A percentile compares a stretch with the other conserved stretches of the same genome.
phyloP scores from a whole-genome alignment of 2,888 invertebrate genomes.

The Octodonta nipae region DNA sequence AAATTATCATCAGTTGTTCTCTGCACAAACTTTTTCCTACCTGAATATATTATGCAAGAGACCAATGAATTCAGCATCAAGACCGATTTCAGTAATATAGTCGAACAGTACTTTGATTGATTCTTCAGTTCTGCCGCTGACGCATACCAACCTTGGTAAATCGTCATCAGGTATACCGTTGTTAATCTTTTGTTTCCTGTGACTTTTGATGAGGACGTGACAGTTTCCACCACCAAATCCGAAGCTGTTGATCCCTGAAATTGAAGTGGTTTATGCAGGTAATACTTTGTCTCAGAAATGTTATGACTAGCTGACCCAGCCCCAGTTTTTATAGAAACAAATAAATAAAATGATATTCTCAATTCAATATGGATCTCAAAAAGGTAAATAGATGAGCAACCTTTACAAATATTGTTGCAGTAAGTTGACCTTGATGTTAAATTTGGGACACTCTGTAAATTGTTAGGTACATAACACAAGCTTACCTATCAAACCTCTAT shows the following conservation, averaged over 20 bases:
- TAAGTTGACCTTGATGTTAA: no score
- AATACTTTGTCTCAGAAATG: no score
- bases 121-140: constrained; percentile 69
- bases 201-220: constrained; percentile 52
- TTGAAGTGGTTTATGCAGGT: no score
- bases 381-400: no score
- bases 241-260: constrained; percentile 77
- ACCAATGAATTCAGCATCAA: constrained; percentile 22
- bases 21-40: background rate
- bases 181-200: constrained; percentile 48
- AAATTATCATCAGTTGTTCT: background rate
- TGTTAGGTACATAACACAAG: no score
- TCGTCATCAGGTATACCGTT: constrained; percentile 41
- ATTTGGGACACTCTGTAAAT: no score
- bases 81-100: constrained; percentile 43
- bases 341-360: no score
- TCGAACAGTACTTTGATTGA: constrained; percentile 53
- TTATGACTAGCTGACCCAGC: no score
- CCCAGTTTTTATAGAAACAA: no score
- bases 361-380: background rate
- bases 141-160: constrained; percentile 57
- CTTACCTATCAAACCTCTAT: constrained; percentile 59
- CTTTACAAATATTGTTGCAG: no score
- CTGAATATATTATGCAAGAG: constrained; percentile 25
- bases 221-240: constrained; percentile 88